Conservation (phyloP, 2,797 vertebrate genomes). For the Argentina silus region DNA sequence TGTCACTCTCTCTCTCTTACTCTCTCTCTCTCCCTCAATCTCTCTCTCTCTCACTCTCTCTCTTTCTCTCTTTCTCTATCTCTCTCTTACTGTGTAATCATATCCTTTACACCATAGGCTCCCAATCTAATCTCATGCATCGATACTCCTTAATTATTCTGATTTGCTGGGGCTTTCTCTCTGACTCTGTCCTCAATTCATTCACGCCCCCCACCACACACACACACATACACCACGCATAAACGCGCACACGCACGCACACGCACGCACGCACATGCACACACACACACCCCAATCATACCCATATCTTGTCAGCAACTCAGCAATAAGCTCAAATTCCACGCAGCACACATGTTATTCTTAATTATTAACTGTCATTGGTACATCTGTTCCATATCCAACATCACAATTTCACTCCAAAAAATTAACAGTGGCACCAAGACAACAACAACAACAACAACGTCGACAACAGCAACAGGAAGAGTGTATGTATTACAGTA, state of each 20-base stretch:
- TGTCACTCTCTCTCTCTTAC: slow-evolving; percentile 18
- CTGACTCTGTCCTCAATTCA: slow-evolving; percentile 61
- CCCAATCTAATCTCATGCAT: slow-evolving; percentile 81
- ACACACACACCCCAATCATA: slow-evolving; percentile 24
- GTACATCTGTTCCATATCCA: slow-evolving; percentile 53
- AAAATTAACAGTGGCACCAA: slow-evolving; percentile 21
- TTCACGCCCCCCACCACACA: slow-evolving; percentile 42
- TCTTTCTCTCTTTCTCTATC: slow-evolving; percentile 21
- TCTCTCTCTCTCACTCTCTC: slow-evolving; percentile 20
- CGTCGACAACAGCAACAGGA: neutral
- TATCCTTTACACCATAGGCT: slow-evolving; percentile 75
- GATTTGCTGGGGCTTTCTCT: slow-evolving; percentile 70
- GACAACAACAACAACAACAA: slow-evolving; percentile 27
- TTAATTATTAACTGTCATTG: slow-evolving; percentile 60
- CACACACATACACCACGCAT: slow-evolving; percentile 19
- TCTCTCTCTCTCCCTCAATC: slow-evolving; percentile 22
- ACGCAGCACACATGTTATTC: slow-evolving; percentile 44
- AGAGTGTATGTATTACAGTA: too few relatives aligned
- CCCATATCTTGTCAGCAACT: slow-evolving; percentile 23
- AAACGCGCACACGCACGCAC: slow-evolving; percentile 20
- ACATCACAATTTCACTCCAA: slow-evolving; percentile 45
- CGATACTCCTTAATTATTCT: slow-evolving; percentile 82
- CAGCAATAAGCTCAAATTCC: slow-evolving; percentile 64
- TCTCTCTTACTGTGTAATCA: slow-evolving; percentile 64
- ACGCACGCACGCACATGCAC: slow-evolving; percentile 21